Evolutionary conservation across 2,113 vertebrate genomes (phyloP).

Genomic region (Festucalex cinctus): DNA sequence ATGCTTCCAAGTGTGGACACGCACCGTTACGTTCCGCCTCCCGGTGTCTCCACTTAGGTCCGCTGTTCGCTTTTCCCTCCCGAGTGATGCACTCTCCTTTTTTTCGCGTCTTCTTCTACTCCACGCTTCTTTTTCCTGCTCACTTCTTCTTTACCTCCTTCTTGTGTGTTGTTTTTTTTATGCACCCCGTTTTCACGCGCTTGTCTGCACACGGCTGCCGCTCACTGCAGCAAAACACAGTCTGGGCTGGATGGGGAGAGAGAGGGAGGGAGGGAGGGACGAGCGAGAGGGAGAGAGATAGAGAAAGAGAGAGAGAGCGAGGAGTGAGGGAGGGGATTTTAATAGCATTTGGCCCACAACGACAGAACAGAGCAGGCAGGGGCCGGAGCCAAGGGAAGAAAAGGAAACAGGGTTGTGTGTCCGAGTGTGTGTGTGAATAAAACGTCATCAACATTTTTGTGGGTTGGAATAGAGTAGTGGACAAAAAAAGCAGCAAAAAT

Average conservation of each 20-base stretch:
- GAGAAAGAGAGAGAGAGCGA: slow-evolving; percentile 57
- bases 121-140: slow-evolving; percentile 20
- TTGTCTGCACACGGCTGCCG: slow-evolving; percentile 66
- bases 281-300: slow-evolving; percentile 44
- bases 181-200: slow-evolving; percentile 25
- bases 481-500: not conserved
- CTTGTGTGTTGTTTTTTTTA: slow-evolving; percentile 22
- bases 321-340: slow-evolving; percentile 56
- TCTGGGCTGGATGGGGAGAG: slow-evolving; percentile 66
- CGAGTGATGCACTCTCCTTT: slow-evolving; percentile 40
- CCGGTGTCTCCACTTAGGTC: slow-evolving; percentile 46
- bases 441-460: not conserved
- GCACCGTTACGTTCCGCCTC: slow-evolving; percentile 66
- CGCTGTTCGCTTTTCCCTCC: slow-evolving; percentile 34
- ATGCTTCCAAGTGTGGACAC: slow-evolving; percentile 18
- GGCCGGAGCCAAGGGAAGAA: slow-evolving; percentile 36
- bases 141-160: slow-evolving; percentile 37
- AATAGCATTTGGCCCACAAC: slow-evolving; percentile 78
- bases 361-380: slow-evolving; percentile 69
- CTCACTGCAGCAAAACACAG: slow-evolving; percentile 80
- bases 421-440: not conserved
- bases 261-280: slow-evolving; percentile 40
- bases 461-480: not conserved
- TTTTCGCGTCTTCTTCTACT: slow-evolving; percentile 46
- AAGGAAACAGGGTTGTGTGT: slow-evolving; percentile 2